Evolutionary conservation across 2,113 vertebrate genomes (phyloP), one percentile per base, ranked within the genome.

Genomic region (Ceuthmochares aereus): DNA sequence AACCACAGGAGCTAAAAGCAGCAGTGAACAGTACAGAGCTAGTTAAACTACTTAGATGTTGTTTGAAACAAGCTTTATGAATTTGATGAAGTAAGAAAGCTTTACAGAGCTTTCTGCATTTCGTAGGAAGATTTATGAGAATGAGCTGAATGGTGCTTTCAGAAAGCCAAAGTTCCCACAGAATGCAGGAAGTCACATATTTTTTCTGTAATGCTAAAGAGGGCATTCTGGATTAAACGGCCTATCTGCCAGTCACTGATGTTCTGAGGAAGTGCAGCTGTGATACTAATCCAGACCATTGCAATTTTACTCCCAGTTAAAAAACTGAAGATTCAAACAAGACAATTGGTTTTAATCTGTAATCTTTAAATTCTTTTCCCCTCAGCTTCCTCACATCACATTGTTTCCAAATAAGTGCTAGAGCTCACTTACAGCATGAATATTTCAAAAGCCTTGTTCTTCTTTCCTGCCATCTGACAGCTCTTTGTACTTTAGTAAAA

Each of bases 71-170:
- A 56, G 20, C 26, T 42, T 79, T 81, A 37, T 74, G 56, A 95
- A 22, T 95, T 96, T 95, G 94, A 94, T 94, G 88, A 91, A 97
- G 85, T 75, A 69, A 95, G 86, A 96, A 84, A 95, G 70, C 96
- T 97, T 95, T 93, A 64, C 69, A 74, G 90, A 70, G 59, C 56
- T 95, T 94, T 92, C 84, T 96, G 47, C 30, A 7, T 94, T 95
- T 86, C 43, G 43, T 70, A 81, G 67, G 63, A 96, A 98, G 96
- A 98, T 98, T 98, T 98, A 98, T 97, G 94, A 89, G 69, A 95
- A 54, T 76, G 79, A 96, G 81, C 73, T 90, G 73, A 97, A 90
- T 72, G 56, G 81, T 77, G 47, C 76, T 96, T 92, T 97, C 55
- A 97, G 93, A 97, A 97, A 97, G 85, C 81, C 91, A 80, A 80